Percentiles rank a stretch among this genome's conserved stretches.
phyloP scores from a whole-genome alignment of 2,888 invertebrate species.

The Drosophila mettleri region DNA sequence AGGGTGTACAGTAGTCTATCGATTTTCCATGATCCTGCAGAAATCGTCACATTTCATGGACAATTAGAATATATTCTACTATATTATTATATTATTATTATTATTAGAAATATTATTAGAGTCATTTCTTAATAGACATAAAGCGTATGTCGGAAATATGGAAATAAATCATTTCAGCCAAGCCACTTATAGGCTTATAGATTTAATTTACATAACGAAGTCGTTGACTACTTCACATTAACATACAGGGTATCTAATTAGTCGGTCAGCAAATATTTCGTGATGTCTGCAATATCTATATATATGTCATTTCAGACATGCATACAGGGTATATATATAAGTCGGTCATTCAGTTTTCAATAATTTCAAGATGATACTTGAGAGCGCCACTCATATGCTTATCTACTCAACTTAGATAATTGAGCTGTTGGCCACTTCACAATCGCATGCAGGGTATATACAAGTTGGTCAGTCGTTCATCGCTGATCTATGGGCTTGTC shows the following conservation, averaged over 20 bases:
- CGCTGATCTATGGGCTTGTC: conserved; percentile 43
- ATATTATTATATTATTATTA: no score
- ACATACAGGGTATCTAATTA: background rate
- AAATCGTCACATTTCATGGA: background rate
- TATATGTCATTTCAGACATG: background rate
- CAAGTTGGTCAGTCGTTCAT: background rate
- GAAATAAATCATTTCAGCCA: no score
- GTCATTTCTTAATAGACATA: no score
- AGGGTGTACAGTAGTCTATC: background rate
- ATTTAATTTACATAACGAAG: background rate
- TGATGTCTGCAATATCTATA: no score
- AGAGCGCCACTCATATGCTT: background rate
- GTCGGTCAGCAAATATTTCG: no score
- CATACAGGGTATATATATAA: background rate
- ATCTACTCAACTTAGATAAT: background rate
- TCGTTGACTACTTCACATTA: background rate
- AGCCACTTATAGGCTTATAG: background rate
- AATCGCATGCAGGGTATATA: background rate
- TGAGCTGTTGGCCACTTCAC: background rate
- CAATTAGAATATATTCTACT: no score
- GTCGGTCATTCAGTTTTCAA: background rate
- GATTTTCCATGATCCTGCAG: background rate
- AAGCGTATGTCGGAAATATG: no score
- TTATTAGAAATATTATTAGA: no score
- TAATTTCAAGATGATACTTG: background rate